These are phyloP conservation scores for Epinephelus fuscoguttatus DNA, from an alignment of 2,113 vertebrate species.

Conservation along the genomic window DNA sequence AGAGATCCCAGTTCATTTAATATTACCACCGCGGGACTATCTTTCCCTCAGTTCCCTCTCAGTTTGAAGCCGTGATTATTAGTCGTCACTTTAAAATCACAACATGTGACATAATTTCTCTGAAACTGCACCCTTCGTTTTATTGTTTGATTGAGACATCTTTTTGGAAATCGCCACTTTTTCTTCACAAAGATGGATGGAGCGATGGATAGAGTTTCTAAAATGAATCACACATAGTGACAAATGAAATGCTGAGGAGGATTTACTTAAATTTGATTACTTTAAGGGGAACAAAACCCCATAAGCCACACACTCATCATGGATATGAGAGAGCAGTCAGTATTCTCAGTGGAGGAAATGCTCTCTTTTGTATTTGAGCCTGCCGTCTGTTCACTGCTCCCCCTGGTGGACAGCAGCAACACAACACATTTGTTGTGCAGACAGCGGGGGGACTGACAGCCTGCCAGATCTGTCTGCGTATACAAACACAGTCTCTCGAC, in stretches of 20 bases:
- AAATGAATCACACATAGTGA: slow-evolving; percentile 3
- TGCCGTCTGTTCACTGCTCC: slow-evolving; percentile 61
- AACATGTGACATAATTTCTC: neutral
- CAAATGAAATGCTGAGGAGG: slow-evolving; percentile 11
- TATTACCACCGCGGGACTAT: neutral
- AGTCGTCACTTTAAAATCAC: neutral
- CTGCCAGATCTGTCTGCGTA: slow-evolving; percentile 40
- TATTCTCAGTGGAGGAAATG: slow-evolving; percentile 19
- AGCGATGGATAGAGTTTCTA: neutral
- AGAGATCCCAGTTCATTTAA: slow-evolving; percentile 1
- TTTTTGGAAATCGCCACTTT: neutral
- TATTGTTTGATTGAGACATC: neutral
- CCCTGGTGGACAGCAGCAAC: slow-evolving; percentile 60
- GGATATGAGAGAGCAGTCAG: neutral
- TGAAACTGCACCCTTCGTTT: neutral
- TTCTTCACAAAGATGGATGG: neutral
- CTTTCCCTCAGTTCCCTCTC: neutral
- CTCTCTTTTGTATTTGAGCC: slow-evolving; percentile 33
- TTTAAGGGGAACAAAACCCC: slow-evolving; percentile 6
- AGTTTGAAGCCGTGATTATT: neutral
- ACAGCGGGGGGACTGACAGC: slow-evolving; percentile 36
- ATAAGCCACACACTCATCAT: slow-evolving; percentile 20
- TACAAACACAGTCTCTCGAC: slow-evolving; percentile 34
- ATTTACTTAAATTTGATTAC: slow-evolving; percentile 18
- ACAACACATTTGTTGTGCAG: slow-evolving; percentile 13